Base-by-base conservation (phyloP, 2,797 vertebrate genomes). In the Rhinoraja longicauda region DNA sequence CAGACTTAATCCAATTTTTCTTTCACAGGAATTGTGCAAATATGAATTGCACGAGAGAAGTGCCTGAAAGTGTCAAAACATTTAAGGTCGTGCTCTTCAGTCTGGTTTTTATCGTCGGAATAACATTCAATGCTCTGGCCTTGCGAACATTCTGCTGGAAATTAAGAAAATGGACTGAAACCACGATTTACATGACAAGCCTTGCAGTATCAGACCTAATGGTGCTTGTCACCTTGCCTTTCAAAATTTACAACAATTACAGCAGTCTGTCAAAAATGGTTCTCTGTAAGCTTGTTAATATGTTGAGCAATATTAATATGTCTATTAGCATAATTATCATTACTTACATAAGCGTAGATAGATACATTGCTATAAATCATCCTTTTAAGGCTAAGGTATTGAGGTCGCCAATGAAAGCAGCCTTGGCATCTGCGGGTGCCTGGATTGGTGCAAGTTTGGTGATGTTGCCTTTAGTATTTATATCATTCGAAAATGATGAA, bases 371-470 rank as follows among this genome's bases (percentile, higher is more conserved):
- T 0, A 94, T 97, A 76, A 93, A 0, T 29, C 94, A 95, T 70
- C 96, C 96, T 0, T 96, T 96, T 12, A n/a, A 0, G 0, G 94
- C 95, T 0, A 86, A 29, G 0, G 24, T 3, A 3, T 93, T 96
- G 93, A 93, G 96, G 57, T 97, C 97, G 26, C 93, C 94, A 1
- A 94, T 81, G 93, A 96, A 96, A 94, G 95, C 96, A 26, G 75
- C 93, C 7, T 0, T 94, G 4, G 78, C 95, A 93, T 97, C 96
- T 73, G 76, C 93, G 8, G 9, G 94, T 10, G 17, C 97, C 78
- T 97, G 95, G 94, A 92, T 94, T 57, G 2, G 94, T 29, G 21
- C 67, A 36, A 36, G 2, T 70, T 70, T 70, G 32, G 70, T 62
- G 88, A 45, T 4, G 62, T 39, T 72, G 21, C 67, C n/a, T 90